Evolutionary conservation across 2,888 invertebrate genomes (phyloP).

Genomic region (Nowickia ferox): DNA sequence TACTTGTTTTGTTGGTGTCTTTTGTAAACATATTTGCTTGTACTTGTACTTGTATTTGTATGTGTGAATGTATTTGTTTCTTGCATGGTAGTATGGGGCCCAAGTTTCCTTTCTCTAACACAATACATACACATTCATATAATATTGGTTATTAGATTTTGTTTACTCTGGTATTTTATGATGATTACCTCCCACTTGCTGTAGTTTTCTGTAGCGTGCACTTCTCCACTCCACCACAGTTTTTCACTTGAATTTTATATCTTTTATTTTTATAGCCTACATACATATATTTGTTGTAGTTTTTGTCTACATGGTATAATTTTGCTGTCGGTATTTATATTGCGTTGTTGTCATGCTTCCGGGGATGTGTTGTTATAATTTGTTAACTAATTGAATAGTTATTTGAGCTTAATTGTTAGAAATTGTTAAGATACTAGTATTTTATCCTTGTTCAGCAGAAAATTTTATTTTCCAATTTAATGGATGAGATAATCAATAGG

Average conservation of each 20-base stretch:
- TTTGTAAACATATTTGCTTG: conserved; percentile 7
- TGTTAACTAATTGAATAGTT: conserved; percentile 72
- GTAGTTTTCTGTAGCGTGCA: background rate
- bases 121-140: background rate
- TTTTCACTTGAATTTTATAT: conserved; percentile 31
- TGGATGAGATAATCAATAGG: conserved; percentile 52
- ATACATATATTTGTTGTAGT: conserved; percentile 16
- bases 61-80: background rate
- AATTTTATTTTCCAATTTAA: conserved; percentile 1
- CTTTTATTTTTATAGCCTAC: conserved; percentile 30
- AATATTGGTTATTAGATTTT: conserved; percentile 38
- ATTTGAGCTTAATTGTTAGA: conserved; percentile 69
- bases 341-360: conserved; percentile 61
- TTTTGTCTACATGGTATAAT: conserved; percentile 7
- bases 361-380: conserved; percentile 67
- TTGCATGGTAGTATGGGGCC: background rate
- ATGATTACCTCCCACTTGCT: conserved; percentile 49
- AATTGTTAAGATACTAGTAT: conserved; percentile 63
- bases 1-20: conserved; percentile 43
- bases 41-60: background rate
- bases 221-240: conserved; percentile 10
- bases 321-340: conserved; percentile 42
- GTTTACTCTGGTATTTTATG: conserved; percentile 53
- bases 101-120: background rate
- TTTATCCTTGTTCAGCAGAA: conserved; percentile 40